These are phyloP conservation scores for Philereme vetulata DNA, from an alignment of 2,888 invertebrate genomes.

Conservation along the genomic window DNA sequence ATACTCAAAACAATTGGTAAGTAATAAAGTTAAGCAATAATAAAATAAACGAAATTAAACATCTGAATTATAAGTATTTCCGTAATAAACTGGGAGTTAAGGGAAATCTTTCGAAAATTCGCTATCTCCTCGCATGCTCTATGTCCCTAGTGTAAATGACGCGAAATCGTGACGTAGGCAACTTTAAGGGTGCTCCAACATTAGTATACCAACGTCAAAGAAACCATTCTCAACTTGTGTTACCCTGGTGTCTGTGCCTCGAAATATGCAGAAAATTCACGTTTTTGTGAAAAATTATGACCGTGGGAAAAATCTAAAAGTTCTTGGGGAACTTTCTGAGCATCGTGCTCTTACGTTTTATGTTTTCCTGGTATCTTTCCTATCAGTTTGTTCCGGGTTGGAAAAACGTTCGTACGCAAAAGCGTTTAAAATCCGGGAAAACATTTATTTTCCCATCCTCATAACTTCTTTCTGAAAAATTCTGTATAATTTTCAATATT, in stretches of 20 bases:
- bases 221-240: slow-evolving; percentile 43
- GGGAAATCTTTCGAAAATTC: neutral
- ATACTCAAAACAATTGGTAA: too few relatives aligned
- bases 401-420: slow-evolving; percentile 27
- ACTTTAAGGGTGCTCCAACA: slow-evolving; percentile 23
- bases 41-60: too few relatives aligned
- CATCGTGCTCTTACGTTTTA: slow-evolving; percentile 11
- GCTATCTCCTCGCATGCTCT: slow-evolving; percentile 2
- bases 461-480: neutral
- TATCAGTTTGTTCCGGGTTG: slow-evolving; percentile 38
- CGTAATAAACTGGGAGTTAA: too few relatives aligned
- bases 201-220: slow-evolving; percentile 1
- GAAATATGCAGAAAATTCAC: slow-evolving; percentile 79
- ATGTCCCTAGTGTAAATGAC: slow-evolving; percentile 52
- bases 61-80: too few relatives aligned
- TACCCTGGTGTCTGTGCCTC: slow-evolving; percentile 56
- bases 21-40: too few relatives aligned
- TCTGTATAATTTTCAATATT: neutral
- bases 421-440: neutral
- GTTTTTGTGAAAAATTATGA: slow-evolving; percentile 66
- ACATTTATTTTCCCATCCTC: neutral
- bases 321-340: neutral
- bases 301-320: slow-evolving; percentile 18
- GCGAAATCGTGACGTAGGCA: slow-evolving; percentile 51
- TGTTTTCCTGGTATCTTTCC: slow-evolving; percentile 19